These are phyloP conservation scores for Cyanistes caeruleus DNA, from an alignment of 2,113 vertebrate genomes.

Conservation along the genomic window DNA sequence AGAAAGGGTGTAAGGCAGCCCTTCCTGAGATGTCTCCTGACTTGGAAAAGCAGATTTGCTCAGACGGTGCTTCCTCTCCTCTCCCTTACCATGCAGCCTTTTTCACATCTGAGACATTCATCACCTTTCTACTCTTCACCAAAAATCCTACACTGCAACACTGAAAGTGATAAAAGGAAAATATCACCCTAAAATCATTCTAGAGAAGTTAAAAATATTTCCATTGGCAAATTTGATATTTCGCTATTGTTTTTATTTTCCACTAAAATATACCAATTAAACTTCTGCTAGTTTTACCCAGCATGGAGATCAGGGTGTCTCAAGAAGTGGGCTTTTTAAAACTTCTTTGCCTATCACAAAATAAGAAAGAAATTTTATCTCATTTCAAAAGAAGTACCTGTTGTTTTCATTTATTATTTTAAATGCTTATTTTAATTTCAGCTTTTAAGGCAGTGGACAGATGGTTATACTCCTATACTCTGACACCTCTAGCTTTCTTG, in stretches of 20 bases:
- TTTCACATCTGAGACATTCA: background rate
- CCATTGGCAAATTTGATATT: background rate
- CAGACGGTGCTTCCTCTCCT: background rate
- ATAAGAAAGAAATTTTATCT: background rate
- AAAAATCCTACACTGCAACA: background rate
- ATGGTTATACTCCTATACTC: background rate
- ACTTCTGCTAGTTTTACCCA: background rate
- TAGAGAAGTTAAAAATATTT: background rate
- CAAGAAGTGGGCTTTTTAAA: background rate
- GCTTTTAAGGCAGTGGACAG: background rate
- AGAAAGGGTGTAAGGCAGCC: background rate
- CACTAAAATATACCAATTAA: background rate
- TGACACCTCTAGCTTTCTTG: background rate
- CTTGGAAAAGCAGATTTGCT: background rate
- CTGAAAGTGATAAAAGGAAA: background rate
- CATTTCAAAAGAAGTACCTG: background rate
- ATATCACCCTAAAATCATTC: background rate
- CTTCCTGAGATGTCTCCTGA: background rate
- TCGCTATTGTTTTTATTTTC: background rate
- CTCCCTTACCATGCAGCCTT: background rate
- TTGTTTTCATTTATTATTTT: background rate
- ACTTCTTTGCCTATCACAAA: background rate
- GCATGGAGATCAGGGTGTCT: background rate
- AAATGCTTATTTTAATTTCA: background rate
- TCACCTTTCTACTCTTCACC: background rate